Evolutionary conservation across 1,140 invertebrate genomes (phyloP).

Genomic region (Bombus turneri): DNA sequence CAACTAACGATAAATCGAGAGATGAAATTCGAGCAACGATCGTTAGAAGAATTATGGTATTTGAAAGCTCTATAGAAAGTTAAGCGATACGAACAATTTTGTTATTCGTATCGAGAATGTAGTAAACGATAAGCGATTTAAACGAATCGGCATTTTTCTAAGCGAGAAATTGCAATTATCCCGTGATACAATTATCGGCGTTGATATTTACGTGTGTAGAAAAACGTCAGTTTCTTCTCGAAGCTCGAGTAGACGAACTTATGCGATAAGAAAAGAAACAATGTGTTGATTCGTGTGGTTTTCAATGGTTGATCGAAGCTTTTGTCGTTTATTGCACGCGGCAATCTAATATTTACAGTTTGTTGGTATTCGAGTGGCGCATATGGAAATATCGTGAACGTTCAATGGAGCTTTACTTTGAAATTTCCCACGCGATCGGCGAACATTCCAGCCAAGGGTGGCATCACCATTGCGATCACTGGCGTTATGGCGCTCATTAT

Average conservation of each 20-base stretch:
- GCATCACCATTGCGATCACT: slow-evolving; percentile 89
- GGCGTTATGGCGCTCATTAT: slow-evolving; percentile 93
- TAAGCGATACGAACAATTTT: too few relatives aligned
- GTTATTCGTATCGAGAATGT: too few relatives aligned
- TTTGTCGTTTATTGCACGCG: too few relatives aligned
- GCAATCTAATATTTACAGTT: neutral
- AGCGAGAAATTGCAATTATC: too few relatives aligned
- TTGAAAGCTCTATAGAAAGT: neutral
- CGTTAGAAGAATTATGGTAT: neutral
- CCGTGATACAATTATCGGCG: too few relatives aligned
- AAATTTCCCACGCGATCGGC: slow-evolving; percentile 92
- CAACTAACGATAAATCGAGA: neutral
- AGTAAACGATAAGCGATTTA: too few relatives aligned
- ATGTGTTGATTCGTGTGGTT: neutral
- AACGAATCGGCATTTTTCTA: too few relatives aligned
- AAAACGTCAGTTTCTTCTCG: too few relatives aligned
- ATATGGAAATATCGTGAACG: too few relatives aligned
- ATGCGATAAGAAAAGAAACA: neutral
- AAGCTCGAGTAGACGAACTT: neutral
- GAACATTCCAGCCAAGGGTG: slow-evolving; percentile 89
- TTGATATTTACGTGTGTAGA: too few relatives aligned
- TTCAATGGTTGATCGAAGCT: neutral
- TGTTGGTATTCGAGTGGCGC: neutral
- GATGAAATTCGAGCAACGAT: neutral
- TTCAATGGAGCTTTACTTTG: slow-evolving; percentile 83